phyloP scores from a whole-genome alignment of 2,797 vertebrate genomes.

The Eospalax fontanierii region DNA sequence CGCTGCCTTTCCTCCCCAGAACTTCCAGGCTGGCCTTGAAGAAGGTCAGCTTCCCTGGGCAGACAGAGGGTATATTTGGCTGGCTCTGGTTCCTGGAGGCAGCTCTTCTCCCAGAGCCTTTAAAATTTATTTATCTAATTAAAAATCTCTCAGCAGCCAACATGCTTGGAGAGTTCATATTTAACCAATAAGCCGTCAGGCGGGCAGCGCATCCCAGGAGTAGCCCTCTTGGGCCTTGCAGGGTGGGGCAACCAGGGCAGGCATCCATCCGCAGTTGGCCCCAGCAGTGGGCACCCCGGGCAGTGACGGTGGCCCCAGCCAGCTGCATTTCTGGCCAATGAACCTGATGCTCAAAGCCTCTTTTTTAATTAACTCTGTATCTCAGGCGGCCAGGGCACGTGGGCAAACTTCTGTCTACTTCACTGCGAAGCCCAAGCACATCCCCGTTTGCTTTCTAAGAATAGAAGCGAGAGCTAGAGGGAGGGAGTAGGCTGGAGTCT shows the following conservation, averaged over 20 bases:
- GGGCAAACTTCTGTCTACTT: conserved; percentile 89
- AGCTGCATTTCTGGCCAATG: conserved; percentile 88
- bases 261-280: not conserved
- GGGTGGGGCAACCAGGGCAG: not conserved
- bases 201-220: conserved; percentile 75
- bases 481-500: conserved; percentile 87
- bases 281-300: not conserved
- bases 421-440: conserved; percentile 86
- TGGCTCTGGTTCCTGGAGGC: conserved; percentile 85
- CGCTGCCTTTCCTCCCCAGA: conserved; percentile 57
- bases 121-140: conserved; percentile 90
- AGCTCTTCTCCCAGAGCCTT: conserved; percentile 85
- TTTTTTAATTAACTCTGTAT: conserved; percentile 90
- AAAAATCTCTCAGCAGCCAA: conserved; percentile 85
- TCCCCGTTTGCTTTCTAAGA: conserved; percentile 89
- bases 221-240: not conserved
- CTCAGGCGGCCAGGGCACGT: conserved; percentile 89
- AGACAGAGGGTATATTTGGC: conserved; percentile 82
- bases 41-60: conserved; percentile 78
- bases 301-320: conserved; percentile 65
- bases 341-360: conserved; percentile 88
- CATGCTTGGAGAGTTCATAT: conserved; percentile 80
- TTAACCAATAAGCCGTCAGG: conserved; percentile 74
- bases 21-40: not conserved
- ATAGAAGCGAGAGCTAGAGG: conserved; percentile 88